These are phyloP conservation scores for Terebella lapidaria DNA, from an alignment of 2,888 invertebrate species.

Conservation along the genomic window DNA sequence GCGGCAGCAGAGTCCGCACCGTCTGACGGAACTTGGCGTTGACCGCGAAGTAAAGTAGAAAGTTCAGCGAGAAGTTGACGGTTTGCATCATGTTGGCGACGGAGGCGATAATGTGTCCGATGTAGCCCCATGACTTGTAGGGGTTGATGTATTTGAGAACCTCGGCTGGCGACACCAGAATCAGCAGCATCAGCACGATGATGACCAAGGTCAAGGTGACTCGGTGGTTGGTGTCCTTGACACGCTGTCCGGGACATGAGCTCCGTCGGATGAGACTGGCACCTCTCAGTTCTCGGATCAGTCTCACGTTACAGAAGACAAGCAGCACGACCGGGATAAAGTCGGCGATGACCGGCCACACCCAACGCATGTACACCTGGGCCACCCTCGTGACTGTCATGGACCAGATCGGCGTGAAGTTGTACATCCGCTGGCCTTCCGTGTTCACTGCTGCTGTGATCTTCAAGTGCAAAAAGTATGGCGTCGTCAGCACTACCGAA, in stretches of 20 bases:
- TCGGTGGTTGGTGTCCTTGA: not conserved
- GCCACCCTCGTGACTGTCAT: not conserved
- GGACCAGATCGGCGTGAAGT: not conserved
- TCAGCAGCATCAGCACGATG: constrained; percentile 44
- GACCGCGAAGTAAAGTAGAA: constrained; percentile 73
- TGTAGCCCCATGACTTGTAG: constrained; percentile 11
- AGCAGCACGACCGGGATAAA: constrained; percentile 40
- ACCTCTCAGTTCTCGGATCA: constrained; percentile 38
- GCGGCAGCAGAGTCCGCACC: constrained; percentile 15
- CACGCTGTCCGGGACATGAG: constrained; percentile 3
- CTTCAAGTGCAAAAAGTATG: constrained; percentile 52
- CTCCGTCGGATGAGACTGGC: constrained; percentile 27
- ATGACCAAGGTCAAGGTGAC: constrained; percentile 41
- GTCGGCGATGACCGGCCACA: constrained; percentile 42
- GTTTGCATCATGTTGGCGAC: constrained; percentile 17
- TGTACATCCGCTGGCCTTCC: not conserved
- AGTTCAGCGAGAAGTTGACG: constrained; percentile 68
- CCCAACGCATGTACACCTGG: constrained; percentile 16
- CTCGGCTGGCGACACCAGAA: constrained; percentile 46
- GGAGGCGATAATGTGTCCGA: constrained; percentile 12
- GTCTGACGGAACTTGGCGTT: constrained; percentile 72
- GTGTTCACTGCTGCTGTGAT: constrained; percentile 60
- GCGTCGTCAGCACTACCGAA: constrained; percentile 66
- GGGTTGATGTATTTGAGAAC: constrained; percentile 25
- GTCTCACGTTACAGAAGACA: constrained; percentile 39